Percentiles rank a stretch among this genome's conserved stretches.
Conservation (phyloP, 2,113 vertebrate genomes). For the Mesocricetus auratus region DNA sequence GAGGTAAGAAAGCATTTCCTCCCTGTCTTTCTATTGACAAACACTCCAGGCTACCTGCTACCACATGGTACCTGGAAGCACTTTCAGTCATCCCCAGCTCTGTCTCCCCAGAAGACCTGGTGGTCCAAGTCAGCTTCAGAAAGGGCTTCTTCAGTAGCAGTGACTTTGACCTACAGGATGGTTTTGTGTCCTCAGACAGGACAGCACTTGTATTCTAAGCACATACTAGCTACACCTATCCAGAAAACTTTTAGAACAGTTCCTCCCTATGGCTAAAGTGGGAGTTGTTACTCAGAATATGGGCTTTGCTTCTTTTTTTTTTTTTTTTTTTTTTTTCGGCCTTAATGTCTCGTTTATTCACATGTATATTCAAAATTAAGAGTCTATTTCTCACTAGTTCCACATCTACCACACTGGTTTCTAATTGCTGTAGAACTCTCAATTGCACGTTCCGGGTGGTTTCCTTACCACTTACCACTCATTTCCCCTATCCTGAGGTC, state of each 20-base stretch:
- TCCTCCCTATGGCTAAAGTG: neutral
- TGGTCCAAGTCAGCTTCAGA: neutral
- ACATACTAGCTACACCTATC: neutral
- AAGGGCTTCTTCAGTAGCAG: neutral
- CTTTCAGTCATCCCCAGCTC: neutral
- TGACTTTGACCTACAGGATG: neutral
- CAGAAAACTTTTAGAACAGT: conserved; percentile 35
- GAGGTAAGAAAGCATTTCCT: neutral
- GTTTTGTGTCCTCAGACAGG: neutral
- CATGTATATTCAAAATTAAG: neutral
- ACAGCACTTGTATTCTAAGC: neutral
- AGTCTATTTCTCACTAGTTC: neutral
- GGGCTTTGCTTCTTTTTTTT: no score
- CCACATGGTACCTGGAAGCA: neutral
- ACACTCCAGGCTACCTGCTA: neutral
- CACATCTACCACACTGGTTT: neutral
- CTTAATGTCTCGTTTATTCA: neutral
- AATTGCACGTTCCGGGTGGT: neutral
- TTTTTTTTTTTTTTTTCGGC: no score
- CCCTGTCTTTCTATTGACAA: neutral
- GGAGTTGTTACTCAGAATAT: conserved; percentile 24
- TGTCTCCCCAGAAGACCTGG: neutral
- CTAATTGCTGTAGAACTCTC: neutral
- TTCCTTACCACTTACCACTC: neutral
- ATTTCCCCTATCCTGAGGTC: neutral